Conservation (phyloP, 2,797 vertebrate species). For the Crocodylus rhombifer region DNA sequence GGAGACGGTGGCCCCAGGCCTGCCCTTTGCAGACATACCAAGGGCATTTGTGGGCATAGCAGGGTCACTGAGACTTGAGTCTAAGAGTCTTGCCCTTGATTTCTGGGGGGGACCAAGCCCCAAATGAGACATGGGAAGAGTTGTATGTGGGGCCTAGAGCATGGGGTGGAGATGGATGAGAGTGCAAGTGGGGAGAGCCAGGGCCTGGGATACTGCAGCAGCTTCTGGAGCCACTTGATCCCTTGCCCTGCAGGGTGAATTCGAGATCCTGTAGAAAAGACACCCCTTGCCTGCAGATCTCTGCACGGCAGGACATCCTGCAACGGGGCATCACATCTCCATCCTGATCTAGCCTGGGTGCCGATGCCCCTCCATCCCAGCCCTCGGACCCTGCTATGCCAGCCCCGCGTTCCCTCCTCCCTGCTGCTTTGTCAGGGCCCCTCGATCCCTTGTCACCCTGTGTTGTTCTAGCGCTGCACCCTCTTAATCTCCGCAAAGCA, state of each 20-base stretch:
- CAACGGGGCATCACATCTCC: neutral
- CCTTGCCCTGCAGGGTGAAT: neutral
- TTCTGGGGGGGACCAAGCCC: no score
- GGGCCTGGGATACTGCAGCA: neutral
- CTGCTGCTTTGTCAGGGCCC: no score
- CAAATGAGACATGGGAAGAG: no score
- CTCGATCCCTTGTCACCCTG: neutral
- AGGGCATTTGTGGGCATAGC: no score
- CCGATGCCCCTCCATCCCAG: no score
- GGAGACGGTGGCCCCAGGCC: neutral
- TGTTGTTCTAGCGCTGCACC: neutral
- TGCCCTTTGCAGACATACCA: no score
- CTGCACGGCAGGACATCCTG: neutral
- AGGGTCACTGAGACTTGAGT: no score
- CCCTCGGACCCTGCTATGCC: no score
- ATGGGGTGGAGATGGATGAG: neutral
- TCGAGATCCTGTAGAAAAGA: neutral
- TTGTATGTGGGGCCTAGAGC: neutral
- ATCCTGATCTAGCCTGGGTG: neutral
- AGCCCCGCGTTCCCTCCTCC: neutral
- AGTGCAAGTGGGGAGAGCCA: neutral
- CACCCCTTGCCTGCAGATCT: neutral
- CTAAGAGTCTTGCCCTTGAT: no score
- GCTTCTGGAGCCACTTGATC: neutral
- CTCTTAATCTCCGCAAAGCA: neutral